These are phyloP conservation scores for Limenitis camilla DNA, from an alignment of 2,888 invertebrate species.

Conservation along the genomic window DNA sequence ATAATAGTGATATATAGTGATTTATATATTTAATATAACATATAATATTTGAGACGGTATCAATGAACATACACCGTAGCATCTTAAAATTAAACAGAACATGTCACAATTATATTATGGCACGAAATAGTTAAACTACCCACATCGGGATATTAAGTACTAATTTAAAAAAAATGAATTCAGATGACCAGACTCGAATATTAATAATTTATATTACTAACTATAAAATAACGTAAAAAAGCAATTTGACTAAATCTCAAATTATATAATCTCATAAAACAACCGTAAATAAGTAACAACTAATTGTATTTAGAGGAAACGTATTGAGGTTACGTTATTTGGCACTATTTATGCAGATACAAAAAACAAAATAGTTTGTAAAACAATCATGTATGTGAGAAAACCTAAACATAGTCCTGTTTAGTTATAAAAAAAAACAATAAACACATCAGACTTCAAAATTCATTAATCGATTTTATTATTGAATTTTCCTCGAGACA, in stretches of 20 bases:
- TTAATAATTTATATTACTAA: background rate
- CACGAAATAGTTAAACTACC: slow-evolving; percentile 1
- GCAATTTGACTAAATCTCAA: too few species aligned
- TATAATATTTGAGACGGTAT: too few species aligned
- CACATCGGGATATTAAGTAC: slow-evolving; percentile 3
- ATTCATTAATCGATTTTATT: too few species aligned
- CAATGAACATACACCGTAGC: too few species aligned
- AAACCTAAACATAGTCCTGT: too few species aligned
- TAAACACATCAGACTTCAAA: too few species aligned
- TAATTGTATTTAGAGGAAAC: background rate
- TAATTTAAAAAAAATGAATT: background rate
- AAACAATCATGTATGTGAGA: background rate
- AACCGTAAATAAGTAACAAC: background rate
- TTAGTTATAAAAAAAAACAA: too few species aligned
- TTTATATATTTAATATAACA: too few species aligned
- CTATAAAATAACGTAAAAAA: background rate
- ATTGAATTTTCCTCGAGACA: too few species aligned
- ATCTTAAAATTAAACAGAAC: background rate
- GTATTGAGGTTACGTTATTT: background rate
- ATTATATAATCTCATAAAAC: slow-evolving; percentile 7
- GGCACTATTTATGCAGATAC: slow-evolving; percentile 2
- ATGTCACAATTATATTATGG: background rate
- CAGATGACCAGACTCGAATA: background rate
- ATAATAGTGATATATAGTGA: too few species aligned
- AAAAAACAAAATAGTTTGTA: background rate